Evolutionary conservation across 2,888 invertebrate species (phyloP).

Genomic region (Drosophila maculinotata): DNA sequence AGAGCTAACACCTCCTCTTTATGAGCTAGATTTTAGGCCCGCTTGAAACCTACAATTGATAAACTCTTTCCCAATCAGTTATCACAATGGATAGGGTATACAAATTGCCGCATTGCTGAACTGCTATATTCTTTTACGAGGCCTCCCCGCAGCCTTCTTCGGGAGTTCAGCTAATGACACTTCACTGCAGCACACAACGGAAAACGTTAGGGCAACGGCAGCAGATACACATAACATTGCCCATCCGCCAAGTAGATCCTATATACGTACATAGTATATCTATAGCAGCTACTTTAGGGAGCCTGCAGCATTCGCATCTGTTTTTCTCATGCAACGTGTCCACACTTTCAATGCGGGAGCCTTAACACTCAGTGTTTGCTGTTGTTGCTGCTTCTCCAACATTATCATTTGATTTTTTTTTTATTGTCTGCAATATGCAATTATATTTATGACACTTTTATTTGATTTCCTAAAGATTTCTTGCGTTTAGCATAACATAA

Average conservation of each 20-base stretch:
- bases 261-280: conserved; percentile 16
- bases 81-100: conserved; percentile 32
- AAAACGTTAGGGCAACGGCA: conserved; percentile 46
- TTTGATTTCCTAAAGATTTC: conserved; percentile 75
- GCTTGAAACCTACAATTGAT: not conserved
- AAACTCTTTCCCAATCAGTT: not conserved
- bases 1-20: too few relatives aligned
- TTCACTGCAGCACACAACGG: conserved; percentile 38
- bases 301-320: conserved; percentile 2
- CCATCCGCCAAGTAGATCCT: conserved; percentile 32
- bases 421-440: conserved; percentile 56
- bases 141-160: conserved; percentile 16
- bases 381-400: conserved; percentile 6
- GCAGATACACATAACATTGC: conserved; percentile 33
- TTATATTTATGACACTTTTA: conserved; percentile 77
- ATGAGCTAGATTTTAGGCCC: too few relatives aligned
- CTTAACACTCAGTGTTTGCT: not conserved
- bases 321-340: conserved; percentile 16
- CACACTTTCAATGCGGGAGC: conserved; percentile 28
- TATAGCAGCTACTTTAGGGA: conserved; percentile 24
- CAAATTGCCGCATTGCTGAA: not conserved
- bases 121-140: not conserved
- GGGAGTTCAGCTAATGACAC: conserved; percentile 56
- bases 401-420: conserved; percentile 18
- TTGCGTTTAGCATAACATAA: conserved; percentile 65